Evolutionary conservation across 2,888 invertebrate species (phyloP), one percentile per base, ranked within the genome.

Genomic region (Ichneumon xanthorius): DNA sequence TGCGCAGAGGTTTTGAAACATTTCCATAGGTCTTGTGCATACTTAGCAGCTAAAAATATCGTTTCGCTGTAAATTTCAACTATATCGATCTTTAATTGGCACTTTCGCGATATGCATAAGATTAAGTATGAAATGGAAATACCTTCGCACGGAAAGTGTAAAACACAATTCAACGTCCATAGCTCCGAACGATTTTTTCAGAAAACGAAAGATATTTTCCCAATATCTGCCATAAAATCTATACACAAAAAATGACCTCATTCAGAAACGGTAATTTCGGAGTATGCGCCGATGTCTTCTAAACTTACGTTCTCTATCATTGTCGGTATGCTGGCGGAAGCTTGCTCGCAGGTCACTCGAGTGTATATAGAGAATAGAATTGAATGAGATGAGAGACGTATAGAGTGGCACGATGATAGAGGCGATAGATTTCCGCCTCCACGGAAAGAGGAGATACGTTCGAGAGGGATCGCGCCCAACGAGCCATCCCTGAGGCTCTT

Each of bases 391-490:
- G 26, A 33, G 68, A 53, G 70, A 75, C 11, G 45, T 11, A 22
- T 22, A 50, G 50, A 40, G 30, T 48, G 50, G 9, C n/a, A 33
- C 63, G 61, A 58, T 9, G 50, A 76, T 30, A 73, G 50, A 22
- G 19, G 22, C 67, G 61, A 71, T 75, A 70, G 81, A 79, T 81
- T 81, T 79, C 68, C 48, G 40, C 70, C 58, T 76, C 58, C 65
- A 14, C 26, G 73, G 45, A 72, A 45, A n/a, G 33, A 45, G 48
- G 45, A 55, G 48, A 81, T 67, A 70, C 65, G 73, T 79, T 65
- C 30, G 70, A 50, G 55, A 78, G 78, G 48, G 65, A 75, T 85
- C 78, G 73, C 78, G 78, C 75, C 70, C 81, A 85, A 70, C 73
- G 70, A 78, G 78, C 68, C 26, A 82, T 65, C 68, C 78, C 63